A percentile compares a stretch with the other conserved stretches of the same genome.
Conservation (phyloP, 1,140 invertebrate genomes). For the Brachionus paranguensis region DNA sequence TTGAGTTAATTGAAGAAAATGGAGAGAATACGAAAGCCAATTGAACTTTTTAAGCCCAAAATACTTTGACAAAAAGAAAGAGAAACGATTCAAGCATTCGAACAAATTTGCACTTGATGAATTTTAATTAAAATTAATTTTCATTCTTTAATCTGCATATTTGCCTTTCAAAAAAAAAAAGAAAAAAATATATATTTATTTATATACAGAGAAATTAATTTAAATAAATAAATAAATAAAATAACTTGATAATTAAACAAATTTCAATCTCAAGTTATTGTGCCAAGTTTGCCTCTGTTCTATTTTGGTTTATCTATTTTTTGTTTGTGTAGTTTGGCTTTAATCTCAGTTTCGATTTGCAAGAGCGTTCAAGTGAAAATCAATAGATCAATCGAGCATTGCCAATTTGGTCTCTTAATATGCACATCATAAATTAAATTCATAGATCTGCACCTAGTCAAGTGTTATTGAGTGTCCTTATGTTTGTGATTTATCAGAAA, state of each 20-base stretch:
- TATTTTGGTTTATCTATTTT: neutral
- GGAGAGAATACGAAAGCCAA: neutral
- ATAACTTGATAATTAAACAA: slow-evolving; percentile 35
- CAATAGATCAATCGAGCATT: slow-evolving; percentile 33
- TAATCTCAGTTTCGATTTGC: neutral
- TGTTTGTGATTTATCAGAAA: neutral
- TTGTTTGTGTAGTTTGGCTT: neutral
- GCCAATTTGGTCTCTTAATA: neutral
- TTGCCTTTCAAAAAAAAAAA: neutral
- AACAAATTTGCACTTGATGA: slow-evolving; percentile 28
- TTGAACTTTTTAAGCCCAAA: neutral
- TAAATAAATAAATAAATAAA: slow-evolving; percentile 37
- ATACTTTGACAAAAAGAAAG: neutral
- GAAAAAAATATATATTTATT: neutral
- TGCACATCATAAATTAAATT: slow-evolving; percentile 15
- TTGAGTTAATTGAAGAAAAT: neutral
- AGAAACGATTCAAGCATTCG: neutral
- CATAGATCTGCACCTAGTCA: neutral
- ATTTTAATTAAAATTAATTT: slow-evolving; percentile 36
- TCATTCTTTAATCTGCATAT: slow-evolving; percentile 32
- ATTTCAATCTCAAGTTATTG: slow-evolving; percentile 9
- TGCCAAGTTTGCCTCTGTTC: neutral
- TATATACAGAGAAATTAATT: slow-evolving; percentile 9
- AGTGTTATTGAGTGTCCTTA: slow-evolving; percentile 14
- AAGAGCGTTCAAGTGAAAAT: slow-evolving; percentile 11